phyloP scores from a whole-genome alignment of 2,797 vertebrate species.

The Phoeniculus purpureus region DNA sequence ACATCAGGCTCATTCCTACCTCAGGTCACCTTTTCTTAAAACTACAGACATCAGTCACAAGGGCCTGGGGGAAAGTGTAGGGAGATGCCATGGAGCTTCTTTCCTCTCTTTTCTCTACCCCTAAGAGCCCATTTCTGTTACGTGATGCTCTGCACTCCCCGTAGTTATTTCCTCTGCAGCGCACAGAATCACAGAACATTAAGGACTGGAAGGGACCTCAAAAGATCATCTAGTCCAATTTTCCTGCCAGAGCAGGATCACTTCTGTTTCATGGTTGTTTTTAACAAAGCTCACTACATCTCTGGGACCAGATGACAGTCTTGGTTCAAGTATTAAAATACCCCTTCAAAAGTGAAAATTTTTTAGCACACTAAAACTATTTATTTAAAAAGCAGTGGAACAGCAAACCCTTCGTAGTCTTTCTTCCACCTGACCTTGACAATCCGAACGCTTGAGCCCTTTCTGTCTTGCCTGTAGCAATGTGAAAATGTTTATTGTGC shows the following conservation, averaged over 20 bases:
- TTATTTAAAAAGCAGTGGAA: neutral
- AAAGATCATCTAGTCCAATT: no score
- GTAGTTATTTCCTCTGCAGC: neutral
- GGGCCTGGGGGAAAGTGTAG: neutral
- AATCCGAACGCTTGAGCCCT: conserved; percentile 13
- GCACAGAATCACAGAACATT: no score
- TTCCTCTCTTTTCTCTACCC: neutral
- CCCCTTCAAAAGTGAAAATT: neutral
- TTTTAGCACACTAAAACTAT: neutral
- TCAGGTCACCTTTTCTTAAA: neutral
- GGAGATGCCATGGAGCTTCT: neutral
- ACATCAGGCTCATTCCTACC: neutral
- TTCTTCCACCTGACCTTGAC: conserved; percentile 53
- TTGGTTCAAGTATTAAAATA: neutral
- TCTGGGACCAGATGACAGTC: neutral
- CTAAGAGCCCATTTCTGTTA: no score
- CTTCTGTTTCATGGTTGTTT: fast-evolving
- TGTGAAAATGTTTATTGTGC: conserved; percentile 56
- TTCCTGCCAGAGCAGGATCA: neutral
- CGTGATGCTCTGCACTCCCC: no score
- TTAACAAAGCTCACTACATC: neutral
- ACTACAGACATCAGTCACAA: neutral
- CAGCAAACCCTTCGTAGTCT: neutral
- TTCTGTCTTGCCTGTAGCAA: conserved; percentile 57
- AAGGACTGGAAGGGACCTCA: no score